Conservation (phyloP, 2,888 invertebrate species). For the Luffia ferchaultella region DNA sequence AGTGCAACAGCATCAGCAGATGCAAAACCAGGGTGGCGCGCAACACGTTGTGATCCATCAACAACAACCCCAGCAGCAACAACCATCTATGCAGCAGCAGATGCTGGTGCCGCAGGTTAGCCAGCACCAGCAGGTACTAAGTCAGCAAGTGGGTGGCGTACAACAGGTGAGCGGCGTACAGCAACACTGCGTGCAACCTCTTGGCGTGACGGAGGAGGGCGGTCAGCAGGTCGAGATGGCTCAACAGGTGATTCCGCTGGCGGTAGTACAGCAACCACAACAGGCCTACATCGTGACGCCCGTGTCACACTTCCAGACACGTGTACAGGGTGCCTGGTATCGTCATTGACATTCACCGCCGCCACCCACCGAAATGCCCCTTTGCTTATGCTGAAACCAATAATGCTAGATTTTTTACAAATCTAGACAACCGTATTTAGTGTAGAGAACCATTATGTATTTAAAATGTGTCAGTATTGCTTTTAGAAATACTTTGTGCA, state of each 20-base stretch:
- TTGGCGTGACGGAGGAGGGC: constrained; percentile 54
- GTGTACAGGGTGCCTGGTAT: constrained; percentile 69
- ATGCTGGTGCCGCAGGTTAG: constrained; percentile 59
- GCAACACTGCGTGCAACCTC: constrained; percentile 55
- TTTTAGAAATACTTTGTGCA: too few relatives aligned
- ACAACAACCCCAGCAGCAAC: constrained; percentile 37
- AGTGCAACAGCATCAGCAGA: constrained; percentile 49
- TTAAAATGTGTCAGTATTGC: too few relatives aligned
- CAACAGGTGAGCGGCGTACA: constrained; percentile 31
- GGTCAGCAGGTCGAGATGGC: constrained; percentile 68
- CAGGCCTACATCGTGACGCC: constrained; percentile 72
- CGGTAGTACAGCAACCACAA: constrained; percentile 70
- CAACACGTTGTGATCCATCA: constrained; percentile 49
- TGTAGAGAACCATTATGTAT: too few relatives aligned
- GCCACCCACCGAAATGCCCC: not conserved
- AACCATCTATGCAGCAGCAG: constrained; percentile 42
- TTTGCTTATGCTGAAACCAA: not conserved
- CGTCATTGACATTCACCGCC: constrained; percentile 51
- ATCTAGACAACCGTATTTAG: too few relatives aligned
- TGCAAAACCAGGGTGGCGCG: constrained; percentile 45
- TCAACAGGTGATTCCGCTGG: constrained; percentile 71
- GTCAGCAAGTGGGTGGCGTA: constrained; percentile 47
- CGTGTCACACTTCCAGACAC: constrained; percentile 70
- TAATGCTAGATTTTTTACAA: not conserved
- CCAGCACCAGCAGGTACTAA: constrained; percentile 57